Conservation (phyloP, 1,140 invertebrate species). For the Procambarus virginalis region DNA sequence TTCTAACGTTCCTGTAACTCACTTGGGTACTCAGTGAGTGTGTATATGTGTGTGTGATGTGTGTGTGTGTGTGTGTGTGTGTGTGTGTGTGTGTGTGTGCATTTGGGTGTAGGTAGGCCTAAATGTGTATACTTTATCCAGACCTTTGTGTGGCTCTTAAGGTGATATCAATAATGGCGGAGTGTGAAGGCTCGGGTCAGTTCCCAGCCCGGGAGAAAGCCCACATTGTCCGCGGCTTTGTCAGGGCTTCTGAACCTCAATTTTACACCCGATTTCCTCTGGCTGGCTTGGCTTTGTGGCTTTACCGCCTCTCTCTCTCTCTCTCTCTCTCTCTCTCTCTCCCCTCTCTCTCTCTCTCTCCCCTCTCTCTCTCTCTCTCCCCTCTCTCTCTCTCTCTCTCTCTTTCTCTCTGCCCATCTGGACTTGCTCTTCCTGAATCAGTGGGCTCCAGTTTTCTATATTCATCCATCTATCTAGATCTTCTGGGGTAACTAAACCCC, state of each 20-base stretch:
- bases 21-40: background rate
- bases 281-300: background rate
- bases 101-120: background rate
- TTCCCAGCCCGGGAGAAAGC: background rate
- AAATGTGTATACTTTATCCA: background rate
- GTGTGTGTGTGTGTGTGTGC: background rate
- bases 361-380: too few relatives aligned
- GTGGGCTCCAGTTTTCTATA: too few relatives aligned
- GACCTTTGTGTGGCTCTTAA: background rate
- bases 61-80: background rate
- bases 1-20: background rate
- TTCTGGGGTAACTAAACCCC: too few relatives aligned
- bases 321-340: too few relatives aligned
- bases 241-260: background rate
- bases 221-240: background rate
- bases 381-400: too few relatives aligned
- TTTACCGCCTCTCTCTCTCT: background rate
- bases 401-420: too few relatives aligned
- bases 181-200: background rate
- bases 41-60: background rate
- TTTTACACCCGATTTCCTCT: background rate
- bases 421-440: too few relatives aligned
- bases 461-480: too few relatives aligned
- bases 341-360: too few relatives aligned
- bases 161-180: background rate